Percentiles rank a stretch among this genome's conserved stretches.
These are phyloP conservation scores for Petrolisthes cinctipes DNA, from an alignment of 2,888 invertebrate species.

Conservation along the genomic window DNA sequence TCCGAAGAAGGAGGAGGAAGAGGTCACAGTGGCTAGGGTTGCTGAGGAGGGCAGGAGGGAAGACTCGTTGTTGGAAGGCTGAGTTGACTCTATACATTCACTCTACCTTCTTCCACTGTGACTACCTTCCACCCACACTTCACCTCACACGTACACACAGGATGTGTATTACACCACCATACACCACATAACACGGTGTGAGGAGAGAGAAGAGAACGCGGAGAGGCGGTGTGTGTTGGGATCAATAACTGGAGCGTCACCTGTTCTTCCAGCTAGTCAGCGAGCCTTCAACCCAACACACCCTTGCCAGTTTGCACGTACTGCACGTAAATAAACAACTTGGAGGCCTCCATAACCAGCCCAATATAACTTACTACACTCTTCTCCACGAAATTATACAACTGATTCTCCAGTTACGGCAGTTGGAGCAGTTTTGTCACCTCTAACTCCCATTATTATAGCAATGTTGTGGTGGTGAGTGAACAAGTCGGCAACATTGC, in stretches of 20 bases:
- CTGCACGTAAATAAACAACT: neutral
- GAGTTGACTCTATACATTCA: neutral
- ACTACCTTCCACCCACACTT: too few species aligned
- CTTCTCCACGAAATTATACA: neutral
- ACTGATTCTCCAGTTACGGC: neutral
- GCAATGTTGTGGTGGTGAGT: neutral
- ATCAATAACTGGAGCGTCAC: slow-evolving; percentile 48
- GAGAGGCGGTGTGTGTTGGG: slow-evolving; percentile 2
- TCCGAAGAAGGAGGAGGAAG: neutral
- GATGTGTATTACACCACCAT: neutral
- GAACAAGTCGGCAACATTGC: slow-evolving; percentile 11
- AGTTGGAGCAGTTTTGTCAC: neutral
- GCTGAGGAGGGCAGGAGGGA: neutral
- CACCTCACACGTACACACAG: too few species aligned
- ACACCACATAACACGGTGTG: neutral
- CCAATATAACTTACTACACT: neutral
- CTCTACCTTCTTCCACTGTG: too few species aligned
- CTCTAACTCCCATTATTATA: too few species aligned
- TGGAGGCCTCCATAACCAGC: neutral
- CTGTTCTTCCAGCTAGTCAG: slow-evolving; percentile 40
- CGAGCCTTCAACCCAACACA: slow-evolving; percentile 15
- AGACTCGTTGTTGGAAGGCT: slow-evolving; percentile 37
- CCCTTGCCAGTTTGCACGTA: neutral
- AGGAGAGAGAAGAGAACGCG: neutral
- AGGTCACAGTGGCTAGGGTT: neutral